These are phyloP conservation scores for Aplysina aerophoba DNA, from an alignment of 37 sponge, comb jelly and placozoan species.

Conservation along the genomic window DNA sequence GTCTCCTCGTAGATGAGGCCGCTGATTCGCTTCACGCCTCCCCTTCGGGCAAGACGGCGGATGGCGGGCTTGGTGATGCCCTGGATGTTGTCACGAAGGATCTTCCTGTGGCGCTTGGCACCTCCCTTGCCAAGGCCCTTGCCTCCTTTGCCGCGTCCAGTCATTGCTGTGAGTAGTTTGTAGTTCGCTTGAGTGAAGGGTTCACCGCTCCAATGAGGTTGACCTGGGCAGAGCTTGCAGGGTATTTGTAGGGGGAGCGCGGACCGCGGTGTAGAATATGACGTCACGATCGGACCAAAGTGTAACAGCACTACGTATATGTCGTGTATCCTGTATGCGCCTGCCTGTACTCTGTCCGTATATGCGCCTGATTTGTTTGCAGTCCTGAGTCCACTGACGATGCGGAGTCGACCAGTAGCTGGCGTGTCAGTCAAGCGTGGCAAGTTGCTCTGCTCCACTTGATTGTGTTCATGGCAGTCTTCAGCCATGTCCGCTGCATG, in stretches of 20 bases:
- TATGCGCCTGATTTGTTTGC: too few species aligned
- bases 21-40: conserved; percentile 97
- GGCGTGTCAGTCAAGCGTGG: conserved; percentile 30
- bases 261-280: too few species aligned
- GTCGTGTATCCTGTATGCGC: too few species aligned
- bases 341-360: too few species aligned
- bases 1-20: conserved; percentile 99
- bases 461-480: conserved; percentile 42
- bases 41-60: conserved; percentile 97
- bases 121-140: conserved; percentile 96
- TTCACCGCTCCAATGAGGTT: too few species aligned
- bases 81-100: conserved; percentile 99
- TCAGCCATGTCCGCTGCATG: conserved; percentile 68
- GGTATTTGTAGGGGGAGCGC: too few species aligned
- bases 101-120: conserved; percentile 97
- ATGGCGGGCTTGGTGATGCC: conserved; percentile 99
- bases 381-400: too few species aligned
- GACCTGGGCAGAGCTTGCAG: too few species aligned
- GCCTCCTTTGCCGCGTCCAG: conserved; percentile 97
- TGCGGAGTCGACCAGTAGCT: too few species aligned
- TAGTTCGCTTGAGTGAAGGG: too few species aligned
- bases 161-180: conserved; percentile 49
- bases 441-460: conserved; percentile 57
- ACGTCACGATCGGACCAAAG: too few species aligned
- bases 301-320: too few species aligned